These are phyloP conservation scores for Ceuthmochares aereus DNA, from an alignment of 2,113 vertebrate species.

Conservation along the genomic window DNA sequence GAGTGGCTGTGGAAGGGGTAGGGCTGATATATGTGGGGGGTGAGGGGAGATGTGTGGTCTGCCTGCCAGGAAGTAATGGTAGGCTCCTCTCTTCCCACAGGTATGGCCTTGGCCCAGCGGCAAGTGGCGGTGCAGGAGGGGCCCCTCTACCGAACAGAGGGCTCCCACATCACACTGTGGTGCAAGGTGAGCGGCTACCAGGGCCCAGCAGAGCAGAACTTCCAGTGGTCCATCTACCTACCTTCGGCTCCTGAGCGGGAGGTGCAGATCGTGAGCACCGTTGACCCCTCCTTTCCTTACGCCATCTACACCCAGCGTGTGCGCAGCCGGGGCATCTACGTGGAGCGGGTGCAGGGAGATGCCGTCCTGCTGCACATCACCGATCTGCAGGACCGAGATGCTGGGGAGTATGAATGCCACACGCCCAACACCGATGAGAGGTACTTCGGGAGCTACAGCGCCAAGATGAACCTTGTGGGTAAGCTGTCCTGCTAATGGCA, in stretches of 20 bases:
- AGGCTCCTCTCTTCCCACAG: slow-evolving; percentile 26
- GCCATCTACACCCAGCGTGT: slow-evolving; percentile 88
- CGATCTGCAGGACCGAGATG: slow-evolving; percentile 79
- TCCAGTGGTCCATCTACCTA: slow-evolving; percentile 95
- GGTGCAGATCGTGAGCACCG: slow-evolving; percentile 93
- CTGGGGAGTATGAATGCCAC: slow-evolving; percentile 85
- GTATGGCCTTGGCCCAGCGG: slow-evolving; percentile 82
- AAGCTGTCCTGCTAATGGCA: not conserved
- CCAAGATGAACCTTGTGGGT: slow-evolving; percentile 81
- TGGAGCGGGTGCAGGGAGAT: slow-evolving; percentile 86
- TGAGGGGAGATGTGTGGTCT: fast-evolving
- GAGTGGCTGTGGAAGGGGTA: fast-evolving
- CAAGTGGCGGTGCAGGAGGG: slow-evolving; percentile 88
- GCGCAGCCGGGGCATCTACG: slow-evolving; percentile 85
- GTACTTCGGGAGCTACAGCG: slow-evolving; percentile 83
- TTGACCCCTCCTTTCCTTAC: slow-evolving; percentile 89
- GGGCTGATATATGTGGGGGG: fast-evolving
- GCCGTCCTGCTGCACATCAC: slow-evolving; percentile 87
- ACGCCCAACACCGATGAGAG: slow-evolving; percentile 62
- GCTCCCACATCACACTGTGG: slow-evolving; percentile 92
- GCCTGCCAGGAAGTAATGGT: fast-evolving
- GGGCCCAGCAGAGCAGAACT: slow-evolving; percentile 62
- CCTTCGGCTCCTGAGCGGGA: slow-evolving; percentile 83
- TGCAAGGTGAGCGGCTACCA: slow-evolving; percentile 89
- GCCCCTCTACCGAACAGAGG: slow-evolving; percentile 88